phyloP scores from a whole-genome alignment of 2,113 vertebrate species.

The Melozone crissalis region DNA sequence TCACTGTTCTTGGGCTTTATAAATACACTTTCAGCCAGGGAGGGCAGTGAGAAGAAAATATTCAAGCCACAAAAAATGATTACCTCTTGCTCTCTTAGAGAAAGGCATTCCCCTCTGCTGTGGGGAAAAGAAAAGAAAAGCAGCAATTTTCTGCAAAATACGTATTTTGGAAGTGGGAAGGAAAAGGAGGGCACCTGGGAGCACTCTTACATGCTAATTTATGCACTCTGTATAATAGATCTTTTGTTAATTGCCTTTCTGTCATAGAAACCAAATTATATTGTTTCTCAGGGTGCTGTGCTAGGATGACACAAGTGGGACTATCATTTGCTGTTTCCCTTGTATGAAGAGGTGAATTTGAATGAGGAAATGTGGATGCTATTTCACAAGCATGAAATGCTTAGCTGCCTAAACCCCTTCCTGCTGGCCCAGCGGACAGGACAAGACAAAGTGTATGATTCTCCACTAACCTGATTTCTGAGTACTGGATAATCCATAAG shows the following conservation, averaged over 20 bases:
- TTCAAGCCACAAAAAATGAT: background rate
- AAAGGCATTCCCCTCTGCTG: background rate
- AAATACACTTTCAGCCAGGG: background rate
- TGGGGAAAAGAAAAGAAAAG: background rate
- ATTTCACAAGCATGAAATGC: background rate
- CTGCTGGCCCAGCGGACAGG: background rate
- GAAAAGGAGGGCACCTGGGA: slow-evolving; percentile 55
- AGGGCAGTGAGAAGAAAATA: background rate
- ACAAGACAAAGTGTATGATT: background rate
- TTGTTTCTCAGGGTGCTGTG: slow-evolving; percentile 48
- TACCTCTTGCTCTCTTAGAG: background rate
- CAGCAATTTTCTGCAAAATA: slow-evolving; percentile 30
- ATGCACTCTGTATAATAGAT: slow-evolving; percentile 47
- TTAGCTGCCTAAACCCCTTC: background rate
- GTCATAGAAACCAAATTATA: slow-evolving; percentile 58
- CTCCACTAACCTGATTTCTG: slow-evolving; percentile 80
- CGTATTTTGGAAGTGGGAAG: slow-evolving; percentile 44
- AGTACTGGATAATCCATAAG: slow-evolving; percentile 73
- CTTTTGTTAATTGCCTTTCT: slow-evolving; percentile 63
- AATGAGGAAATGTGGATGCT: background rate
- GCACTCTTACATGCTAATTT: slow-evolving; percentile 53
- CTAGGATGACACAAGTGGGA: slow-evolving; percentile 42
- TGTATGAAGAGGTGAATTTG: background rate
- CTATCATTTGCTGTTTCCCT: background rate
- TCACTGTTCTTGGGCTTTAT: background rate